These are phyloP conservation scores for Caracal caracal DNA, from an alignment of 2,113 vertebrate genomes.

Conservation along the genomic window DNA sequence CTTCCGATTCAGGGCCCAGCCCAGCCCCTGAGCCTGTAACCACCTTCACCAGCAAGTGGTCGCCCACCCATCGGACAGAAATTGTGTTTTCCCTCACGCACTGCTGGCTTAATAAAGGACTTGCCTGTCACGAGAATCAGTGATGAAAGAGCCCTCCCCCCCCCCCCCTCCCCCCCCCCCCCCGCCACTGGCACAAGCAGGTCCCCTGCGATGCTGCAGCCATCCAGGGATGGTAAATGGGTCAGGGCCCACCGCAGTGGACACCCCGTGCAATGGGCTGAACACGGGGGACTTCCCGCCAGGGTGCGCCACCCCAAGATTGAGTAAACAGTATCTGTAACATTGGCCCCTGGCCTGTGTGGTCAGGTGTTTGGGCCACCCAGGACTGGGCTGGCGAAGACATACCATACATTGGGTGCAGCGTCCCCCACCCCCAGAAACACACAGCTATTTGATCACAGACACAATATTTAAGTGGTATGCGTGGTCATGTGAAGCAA, in stretches of 20 bases:
- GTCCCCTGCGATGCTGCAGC: not conserved
- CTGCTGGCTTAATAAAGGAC: not conserved
- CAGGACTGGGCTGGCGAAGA: not conserved
- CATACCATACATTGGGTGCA: not conserved
- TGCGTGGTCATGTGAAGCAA: not conserved
- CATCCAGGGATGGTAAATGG: not conserved
- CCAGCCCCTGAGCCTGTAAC: not conserved
- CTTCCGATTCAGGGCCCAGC: not conserved
- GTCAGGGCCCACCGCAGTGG: not conserved
- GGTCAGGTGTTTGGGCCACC: not conserved
- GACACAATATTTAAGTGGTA: not conserved
- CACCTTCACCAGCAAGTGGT: not conserved
- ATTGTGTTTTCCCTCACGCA: not conserved
- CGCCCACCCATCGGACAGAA: not conserved
- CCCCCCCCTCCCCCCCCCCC: not conserved
- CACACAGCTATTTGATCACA: not conserved
- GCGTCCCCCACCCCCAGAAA: not conserved
- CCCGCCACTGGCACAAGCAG: not conserved
- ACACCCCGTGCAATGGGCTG: not conserved
- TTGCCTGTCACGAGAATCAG: not conserved
- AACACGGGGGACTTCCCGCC: not conserved
- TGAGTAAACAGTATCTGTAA: not conserved
- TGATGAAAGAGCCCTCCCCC: not conserved
- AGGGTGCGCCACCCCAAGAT: not conserved
- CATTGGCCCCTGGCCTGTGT: not conserved